Conservation (phyloP, 2,113 vertebrate species). For the Dromaius novaehollandiae region DNA sequence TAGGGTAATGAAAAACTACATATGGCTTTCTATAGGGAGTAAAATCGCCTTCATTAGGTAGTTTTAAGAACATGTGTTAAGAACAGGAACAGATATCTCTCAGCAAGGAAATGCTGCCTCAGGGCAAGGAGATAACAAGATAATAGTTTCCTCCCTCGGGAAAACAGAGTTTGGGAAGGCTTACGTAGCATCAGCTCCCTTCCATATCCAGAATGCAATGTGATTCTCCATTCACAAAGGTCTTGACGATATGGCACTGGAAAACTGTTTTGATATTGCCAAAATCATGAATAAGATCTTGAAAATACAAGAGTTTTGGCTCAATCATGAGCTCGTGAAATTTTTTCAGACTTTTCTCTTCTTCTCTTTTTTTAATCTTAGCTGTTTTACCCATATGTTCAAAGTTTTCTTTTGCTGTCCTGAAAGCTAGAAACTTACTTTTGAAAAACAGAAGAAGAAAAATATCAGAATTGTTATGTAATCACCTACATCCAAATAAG, state of each 20-base stretch:
- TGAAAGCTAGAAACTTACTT: background rate
- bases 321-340: background rate
- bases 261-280: background rate
- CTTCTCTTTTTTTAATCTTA: background rate
- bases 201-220: background rate
- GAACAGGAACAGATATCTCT: background rate
- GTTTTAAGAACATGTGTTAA: background rate
- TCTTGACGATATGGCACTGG: background rate
- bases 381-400: background rate
- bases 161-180: background rate
- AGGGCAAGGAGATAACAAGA: background rate
- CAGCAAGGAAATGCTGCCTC: background rate
- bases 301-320: background rate
- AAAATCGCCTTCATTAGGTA: background rate
- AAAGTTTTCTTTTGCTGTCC: background rate
- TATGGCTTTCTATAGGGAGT: background rate
- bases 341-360: background rate
- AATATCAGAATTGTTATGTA: background rate
- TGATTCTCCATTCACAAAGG: background rate
- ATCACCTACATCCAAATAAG: background rate
- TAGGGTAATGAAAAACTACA: fast-evolving
- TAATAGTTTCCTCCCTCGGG: background rate
- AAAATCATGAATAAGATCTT: background rate
- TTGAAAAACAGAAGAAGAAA: background rate
- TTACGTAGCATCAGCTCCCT: background rate